phyloP scores from a whole-genome alignment of 1,140 invertebrate genomes.

The Hydropsyche tenuis region DNA sequence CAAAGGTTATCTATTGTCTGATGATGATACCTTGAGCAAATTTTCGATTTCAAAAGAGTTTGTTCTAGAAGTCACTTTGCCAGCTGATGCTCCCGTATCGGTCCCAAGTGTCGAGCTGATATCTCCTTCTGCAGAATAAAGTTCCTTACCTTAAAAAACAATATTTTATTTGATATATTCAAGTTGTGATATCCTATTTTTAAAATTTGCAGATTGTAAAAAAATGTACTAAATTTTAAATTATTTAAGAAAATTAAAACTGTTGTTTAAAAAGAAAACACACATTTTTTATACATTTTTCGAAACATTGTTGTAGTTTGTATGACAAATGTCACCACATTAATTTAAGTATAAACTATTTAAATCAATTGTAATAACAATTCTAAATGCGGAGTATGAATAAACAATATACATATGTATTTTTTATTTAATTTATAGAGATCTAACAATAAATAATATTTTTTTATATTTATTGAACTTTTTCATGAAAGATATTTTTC shows the following conservation, averaged over 20 bases:
- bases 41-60: conserved; percentile 93
- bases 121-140: conserved; percentile 24
- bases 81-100: conserved; percentile 26
- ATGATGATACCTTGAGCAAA: conserved; percentile 80
- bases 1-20: too few relatives aligned
- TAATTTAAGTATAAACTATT: too few relatives aligned
- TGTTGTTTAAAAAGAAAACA: not conserved
- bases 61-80: conserved; percentile 75
- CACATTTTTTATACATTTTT: not conserved
- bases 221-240: too few relatives aligned
- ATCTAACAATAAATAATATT: too few relatives aligned
- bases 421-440: too few relatives aligned
- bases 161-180: not conserved
- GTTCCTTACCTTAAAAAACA: not conserved
- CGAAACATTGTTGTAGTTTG: conserved; percentile 9
- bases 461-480: too few relatives aligned
- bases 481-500: too few relatives aligned
- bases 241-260: not conserved
- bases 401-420: too few relatives aligned
- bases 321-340: not conserved
- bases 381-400: too few relatives aligned
- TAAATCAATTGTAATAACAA: too few relatives aligned
- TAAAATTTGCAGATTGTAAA: too few relatives aligned
- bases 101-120: conserved; percentile 11
- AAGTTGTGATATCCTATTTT: not conserved